Conservation (phyloP, 2,888 invertebrate genomes). For the Tipula vernalis region DNA sequence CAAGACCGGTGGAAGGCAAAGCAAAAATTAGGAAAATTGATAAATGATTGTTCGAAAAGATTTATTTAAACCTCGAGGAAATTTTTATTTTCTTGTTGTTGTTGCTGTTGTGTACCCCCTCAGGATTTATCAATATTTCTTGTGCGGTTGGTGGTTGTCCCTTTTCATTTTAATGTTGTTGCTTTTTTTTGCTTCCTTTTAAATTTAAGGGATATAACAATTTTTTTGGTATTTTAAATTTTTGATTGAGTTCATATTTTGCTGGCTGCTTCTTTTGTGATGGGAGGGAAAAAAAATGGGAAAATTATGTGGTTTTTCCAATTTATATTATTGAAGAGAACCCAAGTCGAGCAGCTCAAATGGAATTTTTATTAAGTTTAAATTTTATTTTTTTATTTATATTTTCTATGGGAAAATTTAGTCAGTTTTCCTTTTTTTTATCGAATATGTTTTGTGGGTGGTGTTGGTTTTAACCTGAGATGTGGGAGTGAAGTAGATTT, state of each 20-base stretch:
- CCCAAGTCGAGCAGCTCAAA: background rate
- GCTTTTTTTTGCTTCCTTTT: background rate
- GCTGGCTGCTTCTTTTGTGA: background rate
- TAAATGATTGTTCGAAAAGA: background rate
- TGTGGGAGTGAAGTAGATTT: background rate
- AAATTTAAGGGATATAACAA: background rate
- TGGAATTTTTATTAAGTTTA: constrained; percentile 4
- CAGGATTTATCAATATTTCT: background rate
- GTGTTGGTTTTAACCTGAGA: background rate
- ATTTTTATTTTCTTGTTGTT: background rate
- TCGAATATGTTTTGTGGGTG: background rate
- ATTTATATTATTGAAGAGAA: constrained; percentile 4
- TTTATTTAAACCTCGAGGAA: background rate
- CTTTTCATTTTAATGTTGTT: background rate
- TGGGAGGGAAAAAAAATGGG: background rate
- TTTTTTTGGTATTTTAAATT: background rate
- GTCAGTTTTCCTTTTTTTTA: background rate
- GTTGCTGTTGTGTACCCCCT: background rate
- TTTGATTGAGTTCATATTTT: constrained; percentile 4
- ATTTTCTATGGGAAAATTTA: constrained; percentile 4
- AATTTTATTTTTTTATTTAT: background rate
- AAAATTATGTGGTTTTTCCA: constrained; percentile 4
- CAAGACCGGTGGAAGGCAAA: background rate
- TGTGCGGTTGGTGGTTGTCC: background rate
- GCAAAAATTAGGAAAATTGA: background rate